Conservation (phyloP, 2,888 invertebrate species). For the Drosophila ustulata region DNA sequence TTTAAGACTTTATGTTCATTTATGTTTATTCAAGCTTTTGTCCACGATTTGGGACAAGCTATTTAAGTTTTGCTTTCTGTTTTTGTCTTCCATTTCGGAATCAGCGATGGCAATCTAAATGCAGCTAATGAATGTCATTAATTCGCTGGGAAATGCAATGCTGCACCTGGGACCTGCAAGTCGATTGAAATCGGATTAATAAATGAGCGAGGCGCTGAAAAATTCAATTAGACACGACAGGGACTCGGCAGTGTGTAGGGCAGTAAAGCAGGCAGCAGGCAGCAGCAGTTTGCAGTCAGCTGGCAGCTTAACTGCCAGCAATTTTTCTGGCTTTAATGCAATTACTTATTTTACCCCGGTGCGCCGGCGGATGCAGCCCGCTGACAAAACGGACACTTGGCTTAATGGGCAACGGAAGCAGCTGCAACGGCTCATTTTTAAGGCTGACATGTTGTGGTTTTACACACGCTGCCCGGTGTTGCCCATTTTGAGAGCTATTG, state of each 20-base stretch:
- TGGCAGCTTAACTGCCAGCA: constrained; percentile 62
- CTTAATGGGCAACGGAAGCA: constrained; percentile 63
- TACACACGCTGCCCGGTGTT: constrained; percentile 27
- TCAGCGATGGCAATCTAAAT: constrained; percentile 67
- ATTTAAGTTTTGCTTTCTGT: constrained; percentile 6
- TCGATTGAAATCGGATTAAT: constrained; percentile 82
- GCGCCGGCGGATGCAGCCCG: constrained; percentile 24
- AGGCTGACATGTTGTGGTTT: constrained; percentile 65
- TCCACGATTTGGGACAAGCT: background rate
- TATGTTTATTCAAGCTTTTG: background rate
- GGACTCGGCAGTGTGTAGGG: background rate
- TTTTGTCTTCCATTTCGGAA: constrained; percentile 38
- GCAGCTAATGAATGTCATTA: constrained; percentile 80
- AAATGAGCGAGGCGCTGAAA: constrained; percentile 72
- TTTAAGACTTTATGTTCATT: no score
- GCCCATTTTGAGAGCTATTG: constrained; percentile 50
- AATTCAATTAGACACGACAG: constrained; percentile 74
- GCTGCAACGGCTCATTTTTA: constrained; percentile 69
- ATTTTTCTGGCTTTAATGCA: constrained; percentile 70
- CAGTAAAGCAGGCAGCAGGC: constrained; percentile 2
- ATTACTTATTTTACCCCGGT: constrained; percentile 55
- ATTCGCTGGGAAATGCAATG: constrained; percentile 59
- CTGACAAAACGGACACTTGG: constrained; percentile 54
- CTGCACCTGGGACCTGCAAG: constrained; percentile 42
- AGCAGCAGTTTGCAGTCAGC: constrained; percentile 20